Base-by-base conservation (phyloP, 1,140 invertebrate genomes). In the Melanaphis sacchari region DNA sequence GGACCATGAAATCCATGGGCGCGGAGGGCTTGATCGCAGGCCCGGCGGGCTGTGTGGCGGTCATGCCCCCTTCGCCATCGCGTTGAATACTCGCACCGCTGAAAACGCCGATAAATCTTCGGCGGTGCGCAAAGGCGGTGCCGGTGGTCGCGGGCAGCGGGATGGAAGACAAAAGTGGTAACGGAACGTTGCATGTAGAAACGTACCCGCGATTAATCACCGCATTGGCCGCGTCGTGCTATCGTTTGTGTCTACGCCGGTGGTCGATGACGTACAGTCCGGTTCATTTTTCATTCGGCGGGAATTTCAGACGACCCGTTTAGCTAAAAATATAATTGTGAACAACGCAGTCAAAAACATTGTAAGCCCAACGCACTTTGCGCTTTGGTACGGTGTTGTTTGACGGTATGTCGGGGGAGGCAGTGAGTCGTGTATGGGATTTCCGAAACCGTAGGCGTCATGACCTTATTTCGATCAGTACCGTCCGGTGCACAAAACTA, bases 131-230 rank as follows among this genome's bases (percentile, higher is more conserved):
- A n/a, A n/a, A 66, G 59, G 59, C 59, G 31, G 59, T 18, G 59
- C 21, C 6, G 59, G 59, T 2, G 59, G 26, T 2, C 9, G 41
- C 2, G 26, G 18, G 4, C 46, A 9, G 82, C 0, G 59, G 59
- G 15, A n/a, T 90, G 26, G 40, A 76, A 76, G 59, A 91, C 90
- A 91, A 91, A 91, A 91, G 66, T 76, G 40, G 59, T 36, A 91
- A 91, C 18, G 90, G 40, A n/a, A 43, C 54, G 59, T 81, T 81
- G 41, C 52, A 43, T 76, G 90, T 76, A 76, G 59, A 91, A 91
- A 91, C 36, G 66, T 49, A 76, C 91, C 76, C 31, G 91, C 91
- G 66, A 92, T 92, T 92, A 92, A 81, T 92, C 91, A 92, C 40
- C 43, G 59, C 36, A 92, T 49, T 49, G 66, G 49, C 91, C 24